Conservation (phyloP, 2,888 invertebrate species). For the Caenorhabditis sulstoni region DNA sequence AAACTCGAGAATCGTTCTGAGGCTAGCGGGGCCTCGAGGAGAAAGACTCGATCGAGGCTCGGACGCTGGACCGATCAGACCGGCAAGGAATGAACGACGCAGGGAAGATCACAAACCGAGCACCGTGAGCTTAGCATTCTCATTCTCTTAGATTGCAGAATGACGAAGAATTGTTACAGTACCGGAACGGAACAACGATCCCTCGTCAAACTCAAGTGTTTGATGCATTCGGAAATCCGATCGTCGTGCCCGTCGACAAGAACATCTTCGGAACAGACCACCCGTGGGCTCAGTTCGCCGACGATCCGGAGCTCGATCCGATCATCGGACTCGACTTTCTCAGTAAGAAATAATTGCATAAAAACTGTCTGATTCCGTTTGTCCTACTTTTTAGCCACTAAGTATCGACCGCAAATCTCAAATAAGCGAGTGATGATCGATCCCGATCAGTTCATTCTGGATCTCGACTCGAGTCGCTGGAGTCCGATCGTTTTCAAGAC, state of each 20-base stretch:
- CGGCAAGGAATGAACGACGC: conserved; percentile 4
- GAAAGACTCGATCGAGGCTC: conserved; percentile 66
- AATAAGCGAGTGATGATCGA: conserved; percentile 58
- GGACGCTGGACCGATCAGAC: not conserved
- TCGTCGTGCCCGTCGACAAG: conserved; percentile 35
- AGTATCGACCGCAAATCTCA: conserved; percentile 49
- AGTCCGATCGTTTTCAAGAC: conserved; percentile 42
- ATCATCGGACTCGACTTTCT: conserved; percentile 55
- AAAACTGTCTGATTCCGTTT: too few species aligned
- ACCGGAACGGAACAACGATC: conserved; percentile 35
- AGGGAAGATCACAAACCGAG: conserved; percentile 18
- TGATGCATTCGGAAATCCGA: conserved; percentile 35
- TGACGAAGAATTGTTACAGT: too few species aligned
- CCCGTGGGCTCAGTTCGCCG: conserved; percentile 50
- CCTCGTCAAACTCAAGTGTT: conserved; percentile 21
- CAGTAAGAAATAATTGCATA: conserved; percentile 27
- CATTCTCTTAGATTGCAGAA: too few species aligned
- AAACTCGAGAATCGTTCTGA: conserved; percentile 68
- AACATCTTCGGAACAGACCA: conserved; percentile 49
- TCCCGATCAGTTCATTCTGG: conserved; percentile 50
- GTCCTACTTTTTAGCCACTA: conserved; percentile 29
- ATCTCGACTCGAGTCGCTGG: conserved; percentile 57
- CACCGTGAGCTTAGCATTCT: conserved; percentile 7
- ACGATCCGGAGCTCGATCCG: conserved; percentile 50
- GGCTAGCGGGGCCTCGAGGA: conserved; percentile 69